phyloP scores from a whole-genome alignment of 2,888 invertebrate genomes.

The Acleris sparsana region DNA sequence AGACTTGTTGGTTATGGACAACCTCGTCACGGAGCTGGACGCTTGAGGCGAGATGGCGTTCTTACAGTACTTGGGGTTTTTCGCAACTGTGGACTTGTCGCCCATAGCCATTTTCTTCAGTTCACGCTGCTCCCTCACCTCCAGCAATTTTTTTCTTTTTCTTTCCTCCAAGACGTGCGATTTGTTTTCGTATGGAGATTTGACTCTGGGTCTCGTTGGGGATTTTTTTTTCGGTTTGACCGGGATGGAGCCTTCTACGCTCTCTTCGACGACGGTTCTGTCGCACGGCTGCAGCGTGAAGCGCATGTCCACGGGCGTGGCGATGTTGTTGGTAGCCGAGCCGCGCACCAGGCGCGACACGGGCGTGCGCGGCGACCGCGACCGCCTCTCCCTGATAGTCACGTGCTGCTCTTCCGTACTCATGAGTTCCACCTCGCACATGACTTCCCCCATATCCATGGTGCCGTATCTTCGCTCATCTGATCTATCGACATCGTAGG shows the following conservation, averaged over 20 bases:
- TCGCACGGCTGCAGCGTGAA: slow-evolving; percentile 55
- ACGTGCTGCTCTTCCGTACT: neutral
- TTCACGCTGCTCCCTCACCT: slow-evolving; percentile 70
- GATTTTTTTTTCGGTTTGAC: slow-evolving; percentile 57
- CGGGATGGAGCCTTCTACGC: slow-evolving; percentile 48
- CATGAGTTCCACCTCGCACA: neutral
- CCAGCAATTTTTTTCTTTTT: slow-evolving; percentile 67
- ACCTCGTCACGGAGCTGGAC: slow-evolving; percentile 69
- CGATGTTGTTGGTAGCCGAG: slow-evolving; percentile 44
- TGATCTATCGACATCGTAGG: neutral
- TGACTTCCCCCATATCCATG: neutral
- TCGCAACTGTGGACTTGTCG: slow-evolving; percentile 60
- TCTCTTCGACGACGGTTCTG: slow-evolving; percentile 52
- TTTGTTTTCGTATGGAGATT: slow-evolving; percentile 75
- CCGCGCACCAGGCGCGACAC: slow-evolving; percentile 37
- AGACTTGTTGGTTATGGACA: slow-evolving; percentile 76
- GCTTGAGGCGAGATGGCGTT: slow-evolving; percentile 59
- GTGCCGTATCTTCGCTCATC: neutral
- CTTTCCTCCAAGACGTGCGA: slow-evolving; percentile 67
- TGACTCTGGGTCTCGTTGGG: slow-evolving; percentile 60
- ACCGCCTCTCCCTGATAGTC: neutral
- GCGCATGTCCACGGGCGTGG: slow-evolving; percentile 54
- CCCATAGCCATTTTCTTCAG: slow-evolving; percentile 63
- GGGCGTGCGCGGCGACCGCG: neutral
- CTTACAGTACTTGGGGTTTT: slow-evolving; percentile 61